Conservation (phyloP, 1,140 invertebrate genomes). For the Anoplophora glabripennis region DNA sequence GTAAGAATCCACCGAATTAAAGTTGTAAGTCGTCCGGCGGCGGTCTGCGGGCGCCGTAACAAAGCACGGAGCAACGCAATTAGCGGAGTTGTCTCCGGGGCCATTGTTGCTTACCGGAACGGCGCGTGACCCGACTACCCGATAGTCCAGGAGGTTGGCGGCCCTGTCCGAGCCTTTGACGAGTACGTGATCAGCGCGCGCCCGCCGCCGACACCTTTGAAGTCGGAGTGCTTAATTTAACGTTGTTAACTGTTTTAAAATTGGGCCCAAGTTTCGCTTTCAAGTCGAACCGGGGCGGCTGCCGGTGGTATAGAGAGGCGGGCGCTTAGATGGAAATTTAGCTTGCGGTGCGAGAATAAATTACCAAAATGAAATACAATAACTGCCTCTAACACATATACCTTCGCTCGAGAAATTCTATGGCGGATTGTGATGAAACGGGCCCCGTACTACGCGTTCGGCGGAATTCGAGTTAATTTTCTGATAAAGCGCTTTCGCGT, state of each 20-base stretch:
- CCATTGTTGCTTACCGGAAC: conserved; percentile 43
- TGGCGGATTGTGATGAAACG: not conserved
- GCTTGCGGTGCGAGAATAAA: conserved; percentile 25
- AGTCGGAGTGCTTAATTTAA: conserved; percentile 41
- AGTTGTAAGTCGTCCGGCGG: conserved; percentile 7
- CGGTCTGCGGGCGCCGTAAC: conserved; percentile 23
- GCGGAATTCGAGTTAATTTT: no score
- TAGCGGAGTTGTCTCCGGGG: conserved; percentile 44
- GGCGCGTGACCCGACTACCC: conserved; percentile 36
- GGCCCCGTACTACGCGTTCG: no score
- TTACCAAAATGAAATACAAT: conserved; percentile 29
- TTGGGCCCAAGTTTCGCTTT: conserved; percentile 31
- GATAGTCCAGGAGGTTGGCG: not conserved
- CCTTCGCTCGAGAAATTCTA: conserved; percentile 5
- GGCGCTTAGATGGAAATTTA: conserved; percentile 18
- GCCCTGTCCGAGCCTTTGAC: not conserved
- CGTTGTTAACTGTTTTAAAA: conserved; percentile 39
- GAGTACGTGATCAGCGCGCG: conserved; percentile 5
- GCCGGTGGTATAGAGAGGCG: conserved; percentile 17
- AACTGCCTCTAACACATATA: conserved; percentile 14
- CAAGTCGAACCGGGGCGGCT: conserved; percentile 14
- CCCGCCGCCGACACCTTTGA: conserved; percentile 33
- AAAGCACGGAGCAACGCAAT: conserved; percentile 39
- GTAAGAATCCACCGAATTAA: no score
- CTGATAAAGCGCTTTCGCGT: no score